Percentiles rank a stretch among this genome's conserved stretches.
phyloP scores from a whole-genome alignment of 2,113 vertebrate species.

The Leucosticte australis region DNA sequence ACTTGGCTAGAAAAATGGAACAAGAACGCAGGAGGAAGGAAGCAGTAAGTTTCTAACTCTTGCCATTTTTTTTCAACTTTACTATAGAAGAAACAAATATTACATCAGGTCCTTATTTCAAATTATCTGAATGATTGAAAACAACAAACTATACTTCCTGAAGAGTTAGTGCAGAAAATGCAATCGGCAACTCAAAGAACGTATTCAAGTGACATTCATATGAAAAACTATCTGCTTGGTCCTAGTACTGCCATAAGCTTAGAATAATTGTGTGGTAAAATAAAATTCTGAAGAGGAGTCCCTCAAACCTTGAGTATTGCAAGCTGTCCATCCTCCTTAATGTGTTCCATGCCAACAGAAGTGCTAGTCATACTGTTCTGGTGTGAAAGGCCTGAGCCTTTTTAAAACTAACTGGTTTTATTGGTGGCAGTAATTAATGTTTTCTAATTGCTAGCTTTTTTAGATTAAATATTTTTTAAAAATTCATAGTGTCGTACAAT shows the following conservation, averaged over 20 bases:
- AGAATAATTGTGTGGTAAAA: not conserved
- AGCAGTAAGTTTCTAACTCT: conserved; percentile 79
- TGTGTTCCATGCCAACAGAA: not conserved
- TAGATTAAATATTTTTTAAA: rapidly evolving
- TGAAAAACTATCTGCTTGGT: not conserved
- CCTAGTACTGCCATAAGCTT: not conserved
- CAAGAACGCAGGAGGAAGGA: conserved; percentile 88
- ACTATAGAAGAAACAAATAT: not conserved
- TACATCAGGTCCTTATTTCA: not conserved
- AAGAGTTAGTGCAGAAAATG: not conserved
- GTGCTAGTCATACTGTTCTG: not conserved
- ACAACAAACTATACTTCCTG: not conserved
- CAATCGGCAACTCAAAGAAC: not conserved
- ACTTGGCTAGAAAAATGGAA: conserved; percentile 84
- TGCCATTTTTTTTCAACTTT: not conserved
- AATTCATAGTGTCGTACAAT: not conserved
- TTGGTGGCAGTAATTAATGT: not conserved
- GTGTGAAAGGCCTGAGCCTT: not conserved
- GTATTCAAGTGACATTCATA: not conserved
- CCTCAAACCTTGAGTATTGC: not conserved
- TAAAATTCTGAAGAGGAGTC: not conserved
- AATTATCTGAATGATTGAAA: not conserved
- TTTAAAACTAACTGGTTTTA: not conserved
- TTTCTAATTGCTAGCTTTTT: not conserved
- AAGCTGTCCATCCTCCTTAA: not conserved